Percentiles rank a stretch among this genome's conserved stretches.
These are phyloP conservation scores for Oncorhynchus mykiss DNA, from an alignment of 2,113 vertebrate genomes.

Conservation along the genomic window DNA sequence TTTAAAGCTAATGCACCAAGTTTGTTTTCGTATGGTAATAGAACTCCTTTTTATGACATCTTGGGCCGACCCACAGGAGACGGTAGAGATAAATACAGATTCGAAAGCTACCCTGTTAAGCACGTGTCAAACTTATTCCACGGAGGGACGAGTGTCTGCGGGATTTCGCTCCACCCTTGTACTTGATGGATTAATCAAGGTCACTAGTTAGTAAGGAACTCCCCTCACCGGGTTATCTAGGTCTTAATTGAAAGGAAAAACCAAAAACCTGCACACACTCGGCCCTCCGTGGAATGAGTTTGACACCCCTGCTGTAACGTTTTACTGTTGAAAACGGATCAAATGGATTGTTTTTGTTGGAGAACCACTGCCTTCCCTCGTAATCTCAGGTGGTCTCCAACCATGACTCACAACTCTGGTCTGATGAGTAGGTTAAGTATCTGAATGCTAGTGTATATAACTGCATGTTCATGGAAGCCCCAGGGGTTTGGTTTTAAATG, in stretches of 20 bases:
- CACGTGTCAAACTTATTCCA: too few relatives aligned
- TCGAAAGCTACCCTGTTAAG: background rate
- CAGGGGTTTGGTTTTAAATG: background rate
- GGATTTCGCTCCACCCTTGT: too few relatives aligned
- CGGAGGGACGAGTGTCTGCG: too few relatives aligned
- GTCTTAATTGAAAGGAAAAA: too few relatives aligned
- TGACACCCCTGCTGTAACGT: background rate
- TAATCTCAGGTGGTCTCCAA: slow-evolving; percentile 19
- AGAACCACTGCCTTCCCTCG: slow-evolving; percentile 6
- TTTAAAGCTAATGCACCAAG: slow-evolving; percentile 14
- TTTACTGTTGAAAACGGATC: slow-evolving; percentile 10
- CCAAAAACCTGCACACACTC: too few relatives aligned
- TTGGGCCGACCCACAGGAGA: slow-evolving; percentile 4
- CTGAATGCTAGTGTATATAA: background rate
- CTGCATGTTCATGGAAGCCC: slow-evolving; percentile 1
- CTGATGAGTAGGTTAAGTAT: background rate
- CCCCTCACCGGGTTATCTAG: too few relatives aligned
- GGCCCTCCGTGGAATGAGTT: too few relatives aligned
- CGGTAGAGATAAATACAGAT: background rate
- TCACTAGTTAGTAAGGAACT: too few relatives aligned
- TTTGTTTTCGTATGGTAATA: background rate
- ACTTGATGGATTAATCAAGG: too few relatives aligned
- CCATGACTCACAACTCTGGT: background rate
- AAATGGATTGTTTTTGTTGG: slow-evolving; percentile 5
- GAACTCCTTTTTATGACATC: background rate